Evolutionary conservation across 2,113 vertebrate species (phyloP).

Genomic region (Oncorhynchus tshawytscha): DNA sequence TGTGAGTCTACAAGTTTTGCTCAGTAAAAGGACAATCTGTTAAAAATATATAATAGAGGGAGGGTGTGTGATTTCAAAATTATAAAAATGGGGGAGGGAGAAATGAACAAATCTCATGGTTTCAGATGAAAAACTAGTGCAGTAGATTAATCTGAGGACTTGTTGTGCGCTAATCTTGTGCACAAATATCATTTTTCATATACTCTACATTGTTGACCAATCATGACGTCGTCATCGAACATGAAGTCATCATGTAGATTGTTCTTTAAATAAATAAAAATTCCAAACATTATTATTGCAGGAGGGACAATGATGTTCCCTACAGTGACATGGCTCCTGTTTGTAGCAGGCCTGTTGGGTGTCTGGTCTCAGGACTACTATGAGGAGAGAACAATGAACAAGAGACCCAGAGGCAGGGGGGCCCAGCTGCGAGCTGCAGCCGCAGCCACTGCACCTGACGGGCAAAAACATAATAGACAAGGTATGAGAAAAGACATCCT

Average conservation of each 20-base stretch:
- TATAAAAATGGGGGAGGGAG: no score
- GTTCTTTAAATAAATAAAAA: no score
- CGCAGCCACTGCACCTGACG: constrained; percentile 50
- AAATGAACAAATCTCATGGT: no score
- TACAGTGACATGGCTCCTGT: constrained; percentile 66
- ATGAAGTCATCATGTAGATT: no score
- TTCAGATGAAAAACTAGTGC: neutral
- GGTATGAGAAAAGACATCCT: constrained; percentile 48
- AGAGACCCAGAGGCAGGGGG: constrained; percentile 52
- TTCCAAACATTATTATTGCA: constrained; percentile 19
- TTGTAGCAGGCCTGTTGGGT: constrained; percentile 68
- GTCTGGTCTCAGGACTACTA: constrained; percentile 73
- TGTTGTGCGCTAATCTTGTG: neutral
- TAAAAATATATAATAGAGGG: neutral
- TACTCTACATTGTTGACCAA: no score
- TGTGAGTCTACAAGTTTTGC: constrained; percentile 1
- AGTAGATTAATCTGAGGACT: neutral
- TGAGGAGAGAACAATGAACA: constrained; percentile 66
- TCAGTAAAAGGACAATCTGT: no score
- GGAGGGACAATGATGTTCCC: constrained; percentile 67
- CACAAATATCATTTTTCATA: neutral
- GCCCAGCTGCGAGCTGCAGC: constrained; percentile 53
- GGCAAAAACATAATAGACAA: constrained; percentile 70
- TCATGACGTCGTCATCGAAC: no score
- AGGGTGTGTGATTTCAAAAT: no score